phyloP scores from a whole-genome alignment of 2,888 invertebrate species.

The Neocrepidodera transversa region DNA sequence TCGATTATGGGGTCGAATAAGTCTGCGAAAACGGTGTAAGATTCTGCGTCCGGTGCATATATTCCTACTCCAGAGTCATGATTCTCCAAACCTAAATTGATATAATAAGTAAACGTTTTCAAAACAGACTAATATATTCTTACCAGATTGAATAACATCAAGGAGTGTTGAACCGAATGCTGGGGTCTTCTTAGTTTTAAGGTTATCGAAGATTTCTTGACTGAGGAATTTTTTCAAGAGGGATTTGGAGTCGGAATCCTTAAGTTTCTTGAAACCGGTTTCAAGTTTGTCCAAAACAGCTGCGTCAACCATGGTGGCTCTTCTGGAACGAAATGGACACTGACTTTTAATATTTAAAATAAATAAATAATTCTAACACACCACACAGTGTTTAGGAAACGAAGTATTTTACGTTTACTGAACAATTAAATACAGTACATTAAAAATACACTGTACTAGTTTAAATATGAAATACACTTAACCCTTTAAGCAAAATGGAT shows the following conservation, averaged over 20 bases:
- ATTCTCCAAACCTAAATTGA: slow-evolving; percentile 81
- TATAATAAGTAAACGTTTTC: too few relatives aligned
- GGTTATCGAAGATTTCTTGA: slow-evolving; percentile 87
- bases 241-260: slow-evolving; percentile 90
- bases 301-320: slow-evolving; percentile 88
- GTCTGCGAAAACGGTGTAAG: slow-evolving; percentile 90
- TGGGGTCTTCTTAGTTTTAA: slow-evolving; percentile 92
- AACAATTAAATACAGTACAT: slow-evolving; percentile 6
- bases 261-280: slow-evolving; percentile 87
- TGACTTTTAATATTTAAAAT: background rate
- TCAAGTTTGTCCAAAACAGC: slow-evolving; percentile 91
- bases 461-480: background rate
- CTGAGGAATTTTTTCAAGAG: slow-evolving; percentile 95
- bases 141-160: slow-evolving; percentile 95
- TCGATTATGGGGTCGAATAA: slow-evolving; percentile 98
- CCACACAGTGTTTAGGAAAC: background rate
- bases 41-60: slow-evolving; percentile 96
- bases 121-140: slow-evolving; percentile 35
- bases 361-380: too few relatives aligned
- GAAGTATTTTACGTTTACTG: background rate
- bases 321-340: slow-evolving; percentile 50
- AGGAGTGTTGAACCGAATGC: slow-evolving; percentile 87
- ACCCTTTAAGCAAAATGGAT: slow-evolving; percentile 1
- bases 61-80: slow-evolving; percentile 96
- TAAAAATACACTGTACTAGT: slow-evolving; percentile 5